Conservation (phyloP, 92 coral and sea anemone genomes). For the Meandrina meandrites region DNA sequence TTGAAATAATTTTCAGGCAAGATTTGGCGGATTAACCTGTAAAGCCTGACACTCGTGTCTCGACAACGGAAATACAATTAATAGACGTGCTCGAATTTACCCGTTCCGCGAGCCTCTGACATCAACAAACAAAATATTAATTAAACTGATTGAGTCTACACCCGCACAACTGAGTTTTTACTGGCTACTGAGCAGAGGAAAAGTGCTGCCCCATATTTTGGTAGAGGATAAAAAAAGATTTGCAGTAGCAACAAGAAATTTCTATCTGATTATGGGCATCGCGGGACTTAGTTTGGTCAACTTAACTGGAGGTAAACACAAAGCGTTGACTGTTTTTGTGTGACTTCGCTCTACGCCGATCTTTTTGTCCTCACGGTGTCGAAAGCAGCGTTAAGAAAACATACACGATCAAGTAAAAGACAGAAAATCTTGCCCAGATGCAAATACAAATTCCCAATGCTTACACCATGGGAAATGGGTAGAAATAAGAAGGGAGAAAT, state of each 20-base stretch:
- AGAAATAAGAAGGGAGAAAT: neutral
- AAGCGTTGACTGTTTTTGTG: too few relatives aligned
- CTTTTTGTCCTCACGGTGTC: too few relatives aligned
- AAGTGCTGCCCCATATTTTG: neutral
- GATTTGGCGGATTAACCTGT: neutral
- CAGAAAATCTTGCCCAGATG: neutral
- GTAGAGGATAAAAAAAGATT: neutral
- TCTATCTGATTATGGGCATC: neutral
- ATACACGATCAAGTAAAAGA: neutral
- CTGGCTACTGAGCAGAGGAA: neutral
- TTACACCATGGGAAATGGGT: neutral
- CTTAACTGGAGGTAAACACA: too few relatives aligned
- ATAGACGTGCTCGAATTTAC: neutral
- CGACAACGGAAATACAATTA: neutral
- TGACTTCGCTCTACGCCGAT: too few relatives aligned
- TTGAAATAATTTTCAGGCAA: neutral
- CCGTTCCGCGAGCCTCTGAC: neutral
- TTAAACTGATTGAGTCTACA: too few relatives aligned
- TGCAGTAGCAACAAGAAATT: neutral
- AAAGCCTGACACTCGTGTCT: neutral
- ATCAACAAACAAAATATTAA: neutral
- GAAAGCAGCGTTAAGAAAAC: neutral
- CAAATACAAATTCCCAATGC: neutral
- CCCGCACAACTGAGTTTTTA: neutral
- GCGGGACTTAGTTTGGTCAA: too few relatives aligned